Evolutionary conservation across 2,888 invertebrate genomes (phyloP).

Genomic region (Eristalinus aeneus): DNA sequence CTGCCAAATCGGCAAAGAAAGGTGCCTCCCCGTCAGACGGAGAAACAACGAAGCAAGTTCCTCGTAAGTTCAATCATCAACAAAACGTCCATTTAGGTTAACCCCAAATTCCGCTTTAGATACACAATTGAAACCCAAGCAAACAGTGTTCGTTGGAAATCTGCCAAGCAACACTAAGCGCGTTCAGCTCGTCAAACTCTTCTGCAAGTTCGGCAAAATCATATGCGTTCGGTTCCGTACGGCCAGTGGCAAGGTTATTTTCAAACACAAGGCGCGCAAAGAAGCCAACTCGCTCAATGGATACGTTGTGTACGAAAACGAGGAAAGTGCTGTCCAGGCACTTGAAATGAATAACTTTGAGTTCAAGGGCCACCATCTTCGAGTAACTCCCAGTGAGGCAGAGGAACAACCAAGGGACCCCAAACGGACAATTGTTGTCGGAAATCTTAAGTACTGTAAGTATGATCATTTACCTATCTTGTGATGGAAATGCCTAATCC

Average conservation of each 20-base stretch:
- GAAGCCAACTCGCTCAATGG: constrained; percentile 76
- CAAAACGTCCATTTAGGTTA: neutral
- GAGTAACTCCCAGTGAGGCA: constrained; percentile 74
- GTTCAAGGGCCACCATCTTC: constrained; percentile 77
- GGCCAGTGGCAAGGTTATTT: constrained; percentile 76
- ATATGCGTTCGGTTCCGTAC: constrained; percentile 77
- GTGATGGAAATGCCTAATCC: neutral
- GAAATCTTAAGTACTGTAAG: constrained; percentile 79
- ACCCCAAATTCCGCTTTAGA: neutral
- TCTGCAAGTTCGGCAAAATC: constrained; percentile 75
- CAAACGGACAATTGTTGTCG: constrained; percentile 78
- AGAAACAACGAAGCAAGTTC: neutral
- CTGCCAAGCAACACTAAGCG: constrained; percentile 78
- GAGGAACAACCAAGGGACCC: constrained; percentile 64
- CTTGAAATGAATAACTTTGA: constrained; percentile 76
- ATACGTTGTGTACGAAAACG: constrained; percentile 75
- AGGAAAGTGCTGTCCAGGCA: constrained; percentile 75
- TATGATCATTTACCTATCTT: neutral
- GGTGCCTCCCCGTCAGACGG: neutral
- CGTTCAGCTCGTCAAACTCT: constrained; percentile 75
- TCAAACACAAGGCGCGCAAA: constrained; percentile 77
- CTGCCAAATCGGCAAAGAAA: neutral
- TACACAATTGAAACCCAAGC: neutral
- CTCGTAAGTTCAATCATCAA: neutral
- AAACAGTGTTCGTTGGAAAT: constrained; percentile 80